Evolutionary conservation across 2,113 vertebrate species (phyloP).

Genomic region (Bucco capensis): DNA sequence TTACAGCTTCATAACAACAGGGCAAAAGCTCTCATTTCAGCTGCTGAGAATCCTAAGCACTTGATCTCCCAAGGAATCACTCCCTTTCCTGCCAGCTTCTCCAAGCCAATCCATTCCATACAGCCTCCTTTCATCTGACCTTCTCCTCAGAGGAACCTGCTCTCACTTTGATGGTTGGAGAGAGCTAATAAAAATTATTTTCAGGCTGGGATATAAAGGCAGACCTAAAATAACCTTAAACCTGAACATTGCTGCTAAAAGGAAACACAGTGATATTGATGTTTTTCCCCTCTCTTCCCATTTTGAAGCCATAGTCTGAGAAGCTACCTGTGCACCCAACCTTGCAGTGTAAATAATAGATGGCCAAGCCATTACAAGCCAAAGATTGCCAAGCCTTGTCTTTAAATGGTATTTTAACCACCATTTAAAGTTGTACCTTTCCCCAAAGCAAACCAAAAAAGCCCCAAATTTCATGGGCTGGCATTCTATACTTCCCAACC

Average conservation of each 20-base stretch:
- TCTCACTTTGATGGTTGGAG: background rate
- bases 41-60: no score
- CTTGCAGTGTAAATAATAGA: constrained; percentile 36
- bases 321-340: background rate
- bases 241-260: background rate
- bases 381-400: background rate
- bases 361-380: background rate
- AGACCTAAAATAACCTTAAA: constrained; percentile 15
- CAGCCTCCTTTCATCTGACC: background rate
- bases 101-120: background rate
- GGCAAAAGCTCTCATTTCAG: no score
- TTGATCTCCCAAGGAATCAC: no score
- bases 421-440: no score
- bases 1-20: no score
- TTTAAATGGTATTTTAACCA: no score
- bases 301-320: constrained; percentile 8
- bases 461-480: no score
- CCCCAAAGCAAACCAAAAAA: no score
- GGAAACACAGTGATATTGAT: background rate
- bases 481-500: no score
- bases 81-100: background rate
- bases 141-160: background rate
- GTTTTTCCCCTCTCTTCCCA: background rate
- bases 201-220: background rate
- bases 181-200: background rate